Evolutionary conservation across 2,113 vertebrate species (phyloP), one percentile per base, ranked within the genome.

Genomic region (Glareola pratincola): DNA sequence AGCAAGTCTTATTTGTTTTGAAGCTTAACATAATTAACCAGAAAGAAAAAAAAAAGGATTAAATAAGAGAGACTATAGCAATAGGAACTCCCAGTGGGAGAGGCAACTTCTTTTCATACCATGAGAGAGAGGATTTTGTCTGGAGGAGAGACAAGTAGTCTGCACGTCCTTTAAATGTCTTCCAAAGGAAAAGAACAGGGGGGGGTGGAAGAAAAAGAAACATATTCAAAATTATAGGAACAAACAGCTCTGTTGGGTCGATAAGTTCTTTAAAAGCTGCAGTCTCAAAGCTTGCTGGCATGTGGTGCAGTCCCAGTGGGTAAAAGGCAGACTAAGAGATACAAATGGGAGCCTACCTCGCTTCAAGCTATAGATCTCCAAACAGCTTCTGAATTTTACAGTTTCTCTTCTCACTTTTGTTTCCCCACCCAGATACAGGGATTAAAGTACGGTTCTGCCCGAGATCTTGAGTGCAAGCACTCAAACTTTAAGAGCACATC

Each of bases 1-100:
- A 73, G 50, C 30, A 94, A 93, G 95, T 73, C 67, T 83, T 96
- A 88, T 57, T 94, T 94, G 88, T 95, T 97, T 95, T 93, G 71
- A 93, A 73, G 77, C 81, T 93, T 91, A 95, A 88, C 57, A 78
- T 94, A 93, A 96, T 96, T 88, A 94, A 93, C 57, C 45, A 85
- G 85, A 81, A 90, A 88, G 62, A 91, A 77, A 94, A 95, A 48
- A 87, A 87, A 90, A 92, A 64, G 39, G 69, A 96, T 93, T 93
- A 90, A 93, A 84, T 68, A 50, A 51, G 50, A 72, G 48, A 60
- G 37, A 85, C 66, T 90, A 72, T 10, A 73, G 87, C 71, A 90
- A 45, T 17, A 94, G 68, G 75, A 94, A 94, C 54, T 92, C 85
- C 41, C 71, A 79, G 67, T 57, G 59, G 50, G 81, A 88, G 36